Conservation (phyloP, 2,888 invertebrate species). For the Sphinx pinastri region DNA sequence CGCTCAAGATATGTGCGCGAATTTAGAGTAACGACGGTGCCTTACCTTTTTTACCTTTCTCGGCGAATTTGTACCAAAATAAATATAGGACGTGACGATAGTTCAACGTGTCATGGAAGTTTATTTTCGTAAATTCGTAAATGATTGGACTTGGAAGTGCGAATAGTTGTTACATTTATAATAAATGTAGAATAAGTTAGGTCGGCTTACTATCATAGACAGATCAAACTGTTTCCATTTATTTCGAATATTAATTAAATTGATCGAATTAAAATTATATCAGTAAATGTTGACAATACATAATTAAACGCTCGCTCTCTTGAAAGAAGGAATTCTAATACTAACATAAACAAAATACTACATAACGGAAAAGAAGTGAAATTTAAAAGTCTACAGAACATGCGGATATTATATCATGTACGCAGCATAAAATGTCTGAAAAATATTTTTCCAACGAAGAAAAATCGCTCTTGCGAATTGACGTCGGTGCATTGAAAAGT, state of each 20-base stretch:
- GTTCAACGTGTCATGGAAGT: constrained; percentile 7
- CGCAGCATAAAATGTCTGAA: constrained; percentile 13
- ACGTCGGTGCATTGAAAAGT: constrained; percentile 13
- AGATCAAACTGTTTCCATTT: not conserved
- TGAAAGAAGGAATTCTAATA: no score
- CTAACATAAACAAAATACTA: not conserved
- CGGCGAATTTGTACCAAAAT: constrained; percentile 17
- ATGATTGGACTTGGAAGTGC: constrained; percentile 2
- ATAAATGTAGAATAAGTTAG: not conserved
- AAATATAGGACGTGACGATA: constrained; percentile 23
- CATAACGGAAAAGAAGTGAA: not conserved
- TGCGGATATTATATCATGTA: not conserved
- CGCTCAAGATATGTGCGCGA: constrained; percentile 17
- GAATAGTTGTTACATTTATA: not conserved
- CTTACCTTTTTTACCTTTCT: constrained; percentile 24
- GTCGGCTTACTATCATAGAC: not conserved
- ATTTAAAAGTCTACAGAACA: not conserved
- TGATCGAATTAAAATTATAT: not conserved
- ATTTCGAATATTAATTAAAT: not conserved
- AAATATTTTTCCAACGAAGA: constrained; percentile 9
- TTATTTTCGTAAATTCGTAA: constrained; percentile 12
- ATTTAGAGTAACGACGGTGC: constrained; percentile 9
- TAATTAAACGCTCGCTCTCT: no score
- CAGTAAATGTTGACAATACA: not conserved
- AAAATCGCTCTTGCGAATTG: not conserved